phyloP scores from a whole-genome alignment of 2,797 vertebrate genomes.

The Sebastiscus tertius region DNA sequence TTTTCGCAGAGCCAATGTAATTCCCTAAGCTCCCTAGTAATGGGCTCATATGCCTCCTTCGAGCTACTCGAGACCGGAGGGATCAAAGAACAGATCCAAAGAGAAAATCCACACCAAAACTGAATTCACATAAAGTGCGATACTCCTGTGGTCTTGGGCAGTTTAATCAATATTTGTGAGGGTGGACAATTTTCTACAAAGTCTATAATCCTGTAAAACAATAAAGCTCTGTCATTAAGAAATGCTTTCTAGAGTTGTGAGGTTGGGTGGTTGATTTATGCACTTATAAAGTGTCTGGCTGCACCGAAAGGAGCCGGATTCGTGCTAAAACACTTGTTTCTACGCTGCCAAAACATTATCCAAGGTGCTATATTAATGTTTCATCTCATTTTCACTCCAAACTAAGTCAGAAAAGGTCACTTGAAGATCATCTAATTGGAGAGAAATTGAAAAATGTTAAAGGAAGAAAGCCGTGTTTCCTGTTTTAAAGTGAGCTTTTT shows the following conservation, averaged over 20 bases:
- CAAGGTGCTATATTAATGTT: neutral
- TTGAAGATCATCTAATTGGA: conserved; percentile 29
- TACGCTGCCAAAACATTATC: neutral
- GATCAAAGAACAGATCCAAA: conserved; percentile 57
- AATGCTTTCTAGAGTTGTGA: conserved; percentile 36
- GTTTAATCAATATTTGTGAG: conserved; percentile 67
- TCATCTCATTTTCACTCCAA: neutral
- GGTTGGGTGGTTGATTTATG: conserved; percentile 38
- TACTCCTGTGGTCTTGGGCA: conserved; percentile 30
- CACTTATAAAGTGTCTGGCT: neutral
- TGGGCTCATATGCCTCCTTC: conserved; percentile 49
- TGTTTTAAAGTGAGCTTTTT: conserved; percentile 51
- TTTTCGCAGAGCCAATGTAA: conserved; percentile 59
- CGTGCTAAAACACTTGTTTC: neutral
- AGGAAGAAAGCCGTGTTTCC: conserved; percentile 30
- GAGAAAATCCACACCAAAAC: conserved; percentile 56
- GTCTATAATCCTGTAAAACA: conserved; percentile 59
- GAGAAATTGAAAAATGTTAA: conserved; percentile 18
- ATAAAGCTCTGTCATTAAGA: conserved; percentile 57
- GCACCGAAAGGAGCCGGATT: neutral
- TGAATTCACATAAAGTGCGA: conserved; percentile 43
- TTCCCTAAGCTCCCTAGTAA: conserved; percentile 65
- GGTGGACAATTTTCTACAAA: conserved; percentile 54
- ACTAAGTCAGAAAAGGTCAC: conserved; percentile 24
- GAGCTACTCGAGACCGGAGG: conserved; percentile 49